Evolutionary conservation across 2,113 vertebrate genomes (phyloP).

Genomic region (Calyptommatus sinebrachiatus): DNA sequence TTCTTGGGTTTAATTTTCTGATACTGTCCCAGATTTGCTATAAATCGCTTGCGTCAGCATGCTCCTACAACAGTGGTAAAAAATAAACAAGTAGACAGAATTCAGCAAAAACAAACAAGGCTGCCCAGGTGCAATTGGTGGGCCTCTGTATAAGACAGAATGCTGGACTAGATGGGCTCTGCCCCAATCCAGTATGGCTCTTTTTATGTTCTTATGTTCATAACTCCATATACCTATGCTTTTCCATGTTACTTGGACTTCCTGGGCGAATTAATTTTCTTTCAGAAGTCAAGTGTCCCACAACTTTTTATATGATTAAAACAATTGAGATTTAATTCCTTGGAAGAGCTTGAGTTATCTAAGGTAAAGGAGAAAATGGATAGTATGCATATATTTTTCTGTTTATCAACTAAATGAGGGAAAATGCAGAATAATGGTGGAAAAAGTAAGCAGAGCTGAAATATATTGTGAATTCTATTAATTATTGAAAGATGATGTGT

Average conservation of each 20-base stretch:
- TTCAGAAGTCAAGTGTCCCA: background rate
- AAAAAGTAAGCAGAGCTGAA: background rate
- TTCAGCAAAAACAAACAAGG: no score
- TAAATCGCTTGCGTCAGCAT: background rate
- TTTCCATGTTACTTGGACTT: background rate
- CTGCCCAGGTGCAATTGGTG: no score
- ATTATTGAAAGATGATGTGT: background rate
- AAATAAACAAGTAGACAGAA: background rate
- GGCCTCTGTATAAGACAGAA: no score
- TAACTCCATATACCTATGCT: background rate
- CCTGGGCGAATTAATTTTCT: background rate
- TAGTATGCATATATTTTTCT: background rate
- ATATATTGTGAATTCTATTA: background rate
- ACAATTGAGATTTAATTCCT: no score
- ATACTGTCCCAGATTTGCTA: background rate
- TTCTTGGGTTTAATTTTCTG: background rate
- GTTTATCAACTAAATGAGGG: background rate
- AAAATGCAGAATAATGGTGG: background rate
- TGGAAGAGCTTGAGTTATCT: background rate
- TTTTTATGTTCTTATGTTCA: no score
- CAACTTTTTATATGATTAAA: background rate
- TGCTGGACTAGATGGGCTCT: no score
- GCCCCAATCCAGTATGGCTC: no score
- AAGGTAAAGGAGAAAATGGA: background rate
- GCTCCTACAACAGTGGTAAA: background rate